phyloP scores from a whole-genome alignment of 2,113 vertebrate species.

The Protobothrops flavoviridis region DNA sequence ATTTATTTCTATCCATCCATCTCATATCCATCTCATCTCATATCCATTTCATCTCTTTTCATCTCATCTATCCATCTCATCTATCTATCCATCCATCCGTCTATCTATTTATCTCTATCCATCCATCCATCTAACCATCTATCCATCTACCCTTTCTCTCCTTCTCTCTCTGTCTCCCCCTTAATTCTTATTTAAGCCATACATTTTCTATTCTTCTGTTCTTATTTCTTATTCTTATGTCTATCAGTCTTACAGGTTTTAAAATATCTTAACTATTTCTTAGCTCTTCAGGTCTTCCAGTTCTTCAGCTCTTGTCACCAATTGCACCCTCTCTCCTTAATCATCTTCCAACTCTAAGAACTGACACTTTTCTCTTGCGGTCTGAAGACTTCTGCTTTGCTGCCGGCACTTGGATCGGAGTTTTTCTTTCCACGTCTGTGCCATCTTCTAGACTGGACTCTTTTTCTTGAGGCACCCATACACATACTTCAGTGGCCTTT shows the following conservation, averaged over 20 bases:
- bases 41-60: no score
- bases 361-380: neutral
- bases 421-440: neutral
- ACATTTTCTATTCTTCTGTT: neutral
- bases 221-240: neutral
- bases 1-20: no score
- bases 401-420: neutral
- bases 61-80: no score
- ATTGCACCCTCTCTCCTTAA: neutral
- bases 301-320: neutral
- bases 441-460: neutral
- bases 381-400: neutral
- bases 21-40: no score
- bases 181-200: neutral
- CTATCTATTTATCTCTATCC: no score
- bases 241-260: neutral
- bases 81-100: no score
- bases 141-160: neutral
- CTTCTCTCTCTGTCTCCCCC: no score
- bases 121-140: no score
- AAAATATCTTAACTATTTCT: neutral
- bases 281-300: neutral
- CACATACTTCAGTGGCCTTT: neutral
- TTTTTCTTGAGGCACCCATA: neutral
- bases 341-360: neutral